A percentile compares a stretch with the other conserved stretches of the same genome.
phyloP scores from a whole-genome alignment of 2,113 vertebrate species.

The Coptodon bakossiorum region DNA sequence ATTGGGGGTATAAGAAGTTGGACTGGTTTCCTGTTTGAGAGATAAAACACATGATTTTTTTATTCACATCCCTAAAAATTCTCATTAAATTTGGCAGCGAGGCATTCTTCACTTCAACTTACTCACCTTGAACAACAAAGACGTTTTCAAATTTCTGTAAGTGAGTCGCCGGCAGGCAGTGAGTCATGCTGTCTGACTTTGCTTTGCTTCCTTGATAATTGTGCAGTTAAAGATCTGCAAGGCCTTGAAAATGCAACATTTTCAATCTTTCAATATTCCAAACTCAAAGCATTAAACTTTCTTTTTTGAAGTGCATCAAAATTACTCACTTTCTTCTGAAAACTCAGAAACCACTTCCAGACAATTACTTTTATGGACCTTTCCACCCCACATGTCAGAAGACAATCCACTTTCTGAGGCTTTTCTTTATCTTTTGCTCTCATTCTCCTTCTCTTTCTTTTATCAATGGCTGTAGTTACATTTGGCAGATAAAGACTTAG shows the following conservation, averaged over 20 bases:
- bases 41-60: background rate
- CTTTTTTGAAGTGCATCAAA: background rate
- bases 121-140: slow-evolving; percentile 10
- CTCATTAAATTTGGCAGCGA: background rate
- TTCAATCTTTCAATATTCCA: slow-evolving; percentile 2
- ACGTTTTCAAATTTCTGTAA: background rate
- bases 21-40: background rate
- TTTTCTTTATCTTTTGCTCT: background rate
- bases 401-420: background rate
- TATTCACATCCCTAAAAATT: background rate
- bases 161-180: slow-evolving; percentile 10
- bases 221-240: slow-evolving; percentile 9
- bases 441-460: background rate
- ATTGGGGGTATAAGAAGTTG: background rate
- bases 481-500: background rate
- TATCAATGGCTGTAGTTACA: background rate
- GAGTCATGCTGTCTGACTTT: slow-evolving; percentile 47
- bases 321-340: background rate
- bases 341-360: background rate
- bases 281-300: background rate
- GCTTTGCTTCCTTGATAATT: background rate
- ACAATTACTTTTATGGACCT: background rate
- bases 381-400: background rate
- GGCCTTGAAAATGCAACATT: slow-evolving; percentile 31
- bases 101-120: background rate